phyloP scores from a whole-genome alignment of 2,113 vertebrate species.

The Nyctereutes procyonoides region DNA sequence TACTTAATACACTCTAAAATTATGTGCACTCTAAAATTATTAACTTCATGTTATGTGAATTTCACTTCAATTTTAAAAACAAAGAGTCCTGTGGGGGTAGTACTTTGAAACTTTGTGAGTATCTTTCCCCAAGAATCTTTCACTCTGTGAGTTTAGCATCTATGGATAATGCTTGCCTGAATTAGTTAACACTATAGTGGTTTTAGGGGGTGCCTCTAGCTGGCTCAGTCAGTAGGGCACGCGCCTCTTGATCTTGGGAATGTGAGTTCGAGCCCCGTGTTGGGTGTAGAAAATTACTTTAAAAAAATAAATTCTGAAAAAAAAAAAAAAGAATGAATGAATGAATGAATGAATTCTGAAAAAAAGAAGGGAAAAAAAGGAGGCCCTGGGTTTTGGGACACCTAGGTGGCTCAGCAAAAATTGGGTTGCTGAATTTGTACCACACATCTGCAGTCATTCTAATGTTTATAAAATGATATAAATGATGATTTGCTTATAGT shows the following conservation, averaged over 20 bases:
- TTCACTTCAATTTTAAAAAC: background rate
- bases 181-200: background rate
- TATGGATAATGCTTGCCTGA: background rate
- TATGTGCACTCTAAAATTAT: slow-evolving; percentile 12
- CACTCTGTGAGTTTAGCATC: background rate
- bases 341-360: too few relatives aligned
- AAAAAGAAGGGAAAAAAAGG: too few relatives aligned
- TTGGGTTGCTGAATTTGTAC: background rate
- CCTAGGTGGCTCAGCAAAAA: background rate
- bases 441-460: background rate
- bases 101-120: background rate
- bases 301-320: too few relatives aligned
- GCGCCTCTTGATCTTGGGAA: too few relatives aligned
- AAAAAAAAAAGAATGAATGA: too few relatives aligned
- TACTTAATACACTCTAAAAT: too few relatives aligned
- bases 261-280: too few relatives aligned
- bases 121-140: background rate
- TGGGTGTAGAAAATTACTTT: too few relatives aligned
- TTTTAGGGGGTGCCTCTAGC: background rate
- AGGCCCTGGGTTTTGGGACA: too few relatives aligned
- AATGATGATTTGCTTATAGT: background rate
- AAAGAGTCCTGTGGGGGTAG: background rate
- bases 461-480: background rate
- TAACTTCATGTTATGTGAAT: background rate
- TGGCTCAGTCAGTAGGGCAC: too few relatives aligned